Evolutionary conservation across 2,797 vertebrate genomes (phyloP).

Genomic region (Acropternis orthonyx): DNA sequence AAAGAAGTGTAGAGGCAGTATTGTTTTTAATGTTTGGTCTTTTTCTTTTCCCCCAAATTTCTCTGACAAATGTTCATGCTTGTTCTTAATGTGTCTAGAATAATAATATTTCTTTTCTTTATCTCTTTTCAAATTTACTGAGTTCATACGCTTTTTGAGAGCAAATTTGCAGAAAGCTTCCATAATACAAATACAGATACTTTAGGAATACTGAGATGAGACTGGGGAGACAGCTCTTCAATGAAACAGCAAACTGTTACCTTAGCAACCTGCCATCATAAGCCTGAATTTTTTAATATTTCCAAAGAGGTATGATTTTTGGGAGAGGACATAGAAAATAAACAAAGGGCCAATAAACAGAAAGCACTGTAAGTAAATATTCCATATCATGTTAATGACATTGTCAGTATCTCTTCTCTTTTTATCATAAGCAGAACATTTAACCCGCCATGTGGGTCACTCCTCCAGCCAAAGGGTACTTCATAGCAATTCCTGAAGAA

Average conservation of each 20-base stretch:
- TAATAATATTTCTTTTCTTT: not conserved
- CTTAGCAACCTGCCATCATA: not conserved
- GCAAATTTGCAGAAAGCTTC: not conserved
- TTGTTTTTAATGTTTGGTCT: not conserved
- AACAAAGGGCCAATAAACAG: not conserved
- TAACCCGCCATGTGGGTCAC: not conserved
- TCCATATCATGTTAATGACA: not conserved
- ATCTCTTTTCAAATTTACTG: not conserved
- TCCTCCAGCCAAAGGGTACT: not conserved
- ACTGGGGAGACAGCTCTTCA: not conserved
- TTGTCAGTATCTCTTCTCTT: not conserved
- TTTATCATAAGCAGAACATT: not conserved
- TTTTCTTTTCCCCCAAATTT: not conserved
- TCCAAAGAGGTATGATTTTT: not conserved
- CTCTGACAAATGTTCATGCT: not conserved
- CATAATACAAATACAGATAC: not conserved
- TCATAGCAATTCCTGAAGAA: not conserved
- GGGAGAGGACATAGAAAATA: not conserved
- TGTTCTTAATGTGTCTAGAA: not conserved
- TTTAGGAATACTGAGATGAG: not conserved
- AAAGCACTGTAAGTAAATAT: not conserved
- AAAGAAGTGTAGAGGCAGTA: not conserved
- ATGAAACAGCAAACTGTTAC: not conserved
- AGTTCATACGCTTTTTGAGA: not conserved
- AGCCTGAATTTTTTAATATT: not conserved